phyloP scores from a whole-genome alignment of 2,797 vertebrate species.

The Aplochiton taeniatus region DNA sequence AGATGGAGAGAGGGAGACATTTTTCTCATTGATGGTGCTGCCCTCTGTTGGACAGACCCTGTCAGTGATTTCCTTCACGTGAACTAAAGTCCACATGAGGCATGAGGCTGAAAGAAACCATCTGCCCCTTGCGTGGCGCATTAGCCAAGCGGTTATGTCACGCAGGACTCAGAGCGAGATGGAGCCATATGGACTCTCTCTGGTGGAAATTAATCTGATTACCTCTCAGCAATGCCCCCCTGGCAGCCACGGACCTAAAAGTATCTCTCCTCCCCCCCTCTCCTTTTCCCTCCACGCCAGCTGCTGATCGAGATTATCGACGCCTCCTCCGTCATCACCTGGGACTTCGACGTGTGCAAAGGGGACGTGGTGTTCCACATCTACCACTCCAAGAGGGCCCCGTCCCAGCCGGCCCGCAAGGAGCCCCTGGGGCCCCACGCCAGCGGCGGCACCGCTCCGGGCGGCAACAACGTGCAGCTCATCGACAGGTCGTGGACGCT shows the following conservation, averaged over 20 bases:
- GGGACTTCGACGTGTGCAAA: slow-evolving; percentile 98
- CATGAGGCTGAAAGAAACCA: neutral
- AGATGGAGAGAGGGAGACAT: neutral
- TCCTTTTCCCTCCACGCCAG: slow-evolving; percentile 51
- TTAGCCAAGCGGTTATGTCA: slow-evolving; percentile 20
- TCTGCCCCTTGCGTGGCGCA: slow-evolving; percentile 6
- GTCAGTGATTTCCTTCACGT: neutral
- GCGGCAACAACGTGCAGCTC: slow-evolving; percentile 92
- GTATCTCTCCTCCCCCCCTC: neutral
- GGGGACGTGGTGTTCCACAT: slow-evolving; percentile 97
- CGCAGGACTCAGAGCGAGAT: slow-evolving; percentile 1
- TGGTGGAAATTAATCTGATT: neutral
- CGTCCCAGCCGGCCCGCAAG: slow-evolving; percentile 85
- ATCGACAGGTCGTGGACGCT: slow-evolving; percentile 93
- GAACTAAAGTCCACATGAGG: neutral
- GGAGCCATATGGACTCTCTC: neutral
- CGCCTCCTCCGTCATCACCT: slow-evolving; percentile 94
- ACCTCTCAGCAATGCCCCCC: too few relatives aligned
- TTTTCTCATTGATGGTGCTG: slow-evolving; percentile 20
- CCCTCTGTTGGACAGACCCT: slow-evolving; percentile 54
- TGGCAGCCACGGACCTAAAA: too few relatives aligned
- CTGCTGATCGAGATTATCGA: slow-evolving; percentile 94
- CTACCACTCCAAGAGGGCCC: slow-evolving; percentile 93
- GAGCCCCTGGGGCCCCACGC: slow-evolving; percentile 88
- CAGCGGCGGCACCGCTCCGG: slow-evolving; percentile 78